Evolutionary conservation across 2,888 invertebrate genomes (phyloP).

Genomic region (Chrysomela aeneicollis): DNA sequence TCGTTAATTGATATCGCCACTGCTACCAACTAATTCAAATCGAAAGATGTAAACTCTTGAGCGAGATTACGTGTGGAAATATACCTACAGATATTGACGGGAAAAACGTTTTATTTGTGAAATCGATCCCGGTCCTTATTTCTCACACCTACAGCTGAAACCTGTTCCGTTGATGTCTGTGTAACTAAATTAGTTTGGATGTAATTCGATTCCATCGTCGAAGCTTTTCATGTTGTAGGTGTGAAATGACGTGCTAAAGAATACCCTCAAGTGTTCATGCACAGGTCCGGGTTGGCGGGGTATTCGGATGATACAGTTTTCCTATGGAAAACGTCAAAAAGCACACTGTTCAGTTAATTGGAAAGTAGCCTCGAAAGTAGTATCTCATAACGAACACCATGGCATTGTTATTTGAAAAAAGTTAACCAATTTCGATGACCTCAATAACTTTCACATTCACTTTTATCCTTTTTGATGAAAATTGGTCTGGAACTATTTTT

Average conservation of each 20-base stretch:
- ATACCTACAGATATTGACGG: not conserved
- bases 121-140: not conserved
- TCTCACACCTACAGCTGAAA: not conserved
- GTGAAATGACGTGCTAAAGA: not conserved
- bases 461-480: no score
- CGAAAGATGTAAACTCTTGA: no score
- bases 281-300: not conserved
- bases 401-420: no score
- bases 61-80: no score
- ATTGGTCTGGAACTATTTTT: no score
- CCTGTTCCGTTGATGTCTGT: not conserved
- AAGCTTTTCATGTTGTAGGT: not conserved
- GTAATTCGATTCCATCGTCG: not conserved
- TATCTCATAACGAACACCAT: no score
- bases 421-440: no score
- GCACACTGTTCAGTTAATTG: no score
- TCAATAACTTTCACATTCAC: no score
- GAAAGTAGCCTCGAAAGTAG: no score
- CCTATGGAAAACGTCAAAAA: no score
- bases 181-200: not conserved
- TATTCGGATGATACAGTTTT: not conserved
- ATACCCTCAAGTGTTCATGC: not conserved
- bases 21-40: not conserved
- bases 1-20: constrained; percentile 6
- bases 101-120: not conserved